Evolutionary conservation across 1,140 invertebrate species (phyloP), one percentile per base, ranked within the genome.

Genomic region (Centruroides vittatus): DNA sequence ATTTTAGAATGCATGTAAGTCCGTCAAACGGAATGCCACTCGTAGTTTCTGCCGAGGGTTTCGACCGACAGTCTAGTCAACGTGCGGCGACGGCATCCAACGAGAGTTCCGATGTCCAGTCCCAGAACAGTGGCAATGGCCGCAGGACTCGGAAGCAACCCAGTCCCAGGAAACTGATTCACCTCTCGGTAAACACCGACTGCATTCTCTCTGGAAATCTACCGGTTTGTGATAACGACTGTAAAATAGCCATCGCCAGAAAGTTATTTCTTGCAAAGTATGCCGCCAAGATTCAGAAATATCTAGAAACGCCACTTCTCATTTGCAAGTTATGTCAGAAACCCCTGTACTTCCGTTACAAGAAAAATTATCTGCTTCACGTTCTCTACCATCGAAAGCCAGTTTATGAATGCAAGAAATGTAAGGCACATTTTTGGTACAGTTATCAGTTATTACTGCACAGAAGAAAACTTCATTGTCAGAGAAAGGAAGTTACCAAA

Each of bases 91-190:
- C n/a, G 3, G 46, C 35, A 59, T 11, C 7, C 12, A 34, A 4
- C 6, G 13, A 11, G n/a, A 50, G 47, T n/a, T 52, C 35, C n/a
- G 55, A 12, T 5, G 34, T 4, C 11, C 23, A 47, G 12, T 50
- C 47, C 9, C 11, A 47, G 41, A 34, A 41, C 6, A 53, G 53
- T 10, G 35, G 5, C 36, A 46, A 41, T 10, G 55, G 58, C 11
- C 47, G 62, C 4, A 67, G 76, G 51, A 71, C 74, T 3, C 70
- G 76, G 11, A 78, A 78, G 60, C 77, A 78, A 63, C 73, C 70
- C 47, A 72, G 73, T 63, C 77, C 77, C 4, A 74, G 77, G 57
- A 78, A 75, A 66, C 68, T 78, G 8, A 67, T 77, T 9, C 73
- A 54, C 23, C 11, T n/a, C 11, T n/a, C 55, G 3, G 50, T 51